Percentiles rank a stretch among this genome's conserved stretches.
Conservation (phyloP, 2,888 invertebrate species). For the Leptinotarsa haldemani region DNA sequence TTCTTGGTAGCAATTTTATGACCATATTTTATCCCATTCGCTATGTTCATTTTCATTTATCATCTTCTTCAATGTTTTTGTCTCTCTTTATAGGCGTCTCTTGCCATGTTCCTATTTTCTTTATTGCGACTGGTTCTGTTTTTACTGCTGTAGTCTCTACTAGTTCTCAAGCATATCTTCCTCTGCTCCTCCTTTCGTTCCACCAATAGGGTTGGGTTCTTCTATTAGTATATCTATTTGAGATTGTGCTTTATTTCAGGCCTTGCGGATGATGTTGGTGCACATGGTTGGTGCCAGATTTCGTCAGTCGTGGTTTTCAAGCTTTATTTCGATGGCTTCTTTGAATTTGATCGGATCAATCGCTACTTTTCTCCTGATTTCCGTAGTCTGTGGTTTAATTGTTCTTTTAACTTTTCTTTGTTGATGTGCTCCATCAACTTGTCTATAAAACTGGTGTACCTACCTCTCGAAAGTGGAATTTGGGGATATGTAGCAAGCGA, state of each 20-base stretch:
- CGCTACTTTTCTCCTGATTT: neutral
- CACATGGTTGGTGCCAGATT: neutral
- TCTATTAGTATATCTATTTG: neutral
- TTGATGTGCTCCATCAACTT: no score
- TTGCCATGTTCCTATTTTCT: neutral
- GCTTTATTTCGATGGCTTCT: neutral
- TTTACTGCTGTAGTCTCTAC: neutral
- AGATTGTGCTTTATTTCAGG: neutral
- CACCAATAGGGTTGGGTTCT: constrained; percentile 11
- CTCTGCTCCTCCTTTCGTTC: neutral
- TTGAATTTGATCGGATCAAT: neutral
- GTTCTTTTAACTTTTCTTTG: no score
- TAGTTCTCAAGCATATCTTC: neutral
- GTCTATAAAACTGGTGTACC: neutral
- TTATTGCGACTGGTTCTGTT: neutral
- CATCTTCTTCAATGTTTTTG: neutral
- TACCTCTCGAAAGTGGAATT: constrained; percentile 11
- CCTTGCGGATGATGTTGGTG: neutral
- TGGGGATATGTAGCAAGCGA: constrained; percentile 22
- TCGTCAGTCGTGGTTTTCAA: neutral
- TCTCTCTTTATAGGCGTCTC: neutral
- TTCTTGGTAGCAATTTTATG: no score
- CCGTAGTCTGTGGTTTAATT: no score
- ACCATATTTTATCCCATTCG: constrained; percentile 30
- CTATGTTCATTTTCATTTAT: neutral